phyloP scores from a whole-genome alignment of 2,113 vertebrate genomes.

The Hippocampus mohnikei region DNA sequence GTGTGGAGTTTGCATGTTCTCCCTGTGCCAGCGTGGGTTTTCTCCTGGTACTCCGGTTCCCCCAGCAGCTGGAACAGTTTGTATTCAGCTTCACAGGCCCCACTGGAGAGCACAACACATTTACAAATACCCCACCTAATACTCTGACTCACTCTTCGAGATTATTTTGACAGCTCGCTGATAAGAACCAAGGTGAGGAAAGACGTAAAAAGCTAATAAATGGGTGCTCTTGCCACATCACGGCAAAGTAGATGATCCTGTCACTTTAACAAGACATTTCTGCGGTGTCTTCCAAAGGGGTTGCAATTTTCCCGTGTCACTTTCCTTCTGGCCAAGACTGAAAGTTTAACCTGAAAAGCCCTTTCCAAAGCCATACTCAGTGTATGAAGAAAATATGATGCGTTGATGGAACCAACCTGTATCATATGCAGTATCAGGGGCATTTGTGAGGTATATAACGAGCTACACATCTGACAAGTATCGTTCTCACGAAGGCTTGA shows the following conservation, averaged over 20 bases:
- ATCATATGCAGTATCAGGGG: too few species aligned
- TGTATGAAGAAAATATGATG: neutral
- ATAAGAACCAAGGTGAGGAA: constrained; percentile 10
- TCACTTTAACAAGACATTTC: constrained; percentile 39
- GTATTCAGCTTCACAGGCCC: neutral
- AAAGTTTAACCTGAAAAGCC: constrained; percentile 46
- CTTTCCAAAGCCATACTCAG: neutral
- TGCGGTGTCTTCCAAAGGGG: constrained; percentile 12
- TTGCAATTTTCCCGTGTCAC: constrained; percentile 33
- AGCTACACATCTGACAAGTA: too few species aligned
- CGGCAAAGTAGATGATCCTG: constrained; percentile 30
- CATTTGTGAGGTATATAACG: too few species aligned
- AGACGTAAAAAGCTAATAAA: constrained; percentile 17
- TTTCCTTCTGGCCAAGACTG: constrained; percentile 33
- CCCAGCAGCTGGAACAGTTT: neutral
- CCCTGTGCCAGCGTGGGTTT: too few species aligned
- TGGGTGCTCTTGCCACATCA: constrained; percentile 39
- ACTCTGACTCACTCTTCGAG: neutral
- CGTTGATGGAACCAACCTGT: neutral
- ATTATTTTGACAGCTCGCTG: constrained; percentile 28
- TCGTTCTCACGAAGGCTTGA: too few species aligned
- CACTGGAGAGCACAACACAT: neutral
- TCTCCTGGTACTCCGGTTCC: too few species aligned
- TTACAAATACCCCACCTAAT: neutral
- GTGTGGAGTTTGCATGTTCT: too few species aligned